Base-by-base conservation (phyloP, 2,888 invertebrate species). In the Agrotis exclamationis region DNA sequence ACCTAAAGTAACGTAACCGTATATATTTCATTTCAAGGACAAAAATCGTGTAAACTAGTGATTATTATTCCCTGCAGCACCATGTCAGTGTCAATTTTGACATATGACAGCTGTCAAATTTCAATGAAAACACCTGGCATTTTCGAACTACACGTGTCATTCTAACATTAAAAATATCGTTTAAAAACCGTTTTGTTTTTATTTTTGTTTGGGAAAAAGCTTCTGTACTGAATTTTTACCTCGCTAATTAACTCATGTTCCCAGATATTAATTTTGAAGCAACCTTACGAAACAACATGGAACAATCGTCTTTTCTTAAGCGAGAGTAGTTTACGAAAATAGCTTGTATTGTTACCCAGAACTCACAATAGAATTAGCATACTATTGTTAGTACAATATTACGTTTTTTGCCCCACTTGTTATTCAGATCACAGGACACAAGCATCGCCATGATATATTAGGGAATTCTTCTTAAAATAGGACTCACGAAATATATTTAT, bases 291-390 rank as follows among this genome's bases (percentile, higher is more conserved):
- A 28, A 71, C 22, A n/a, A 45, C 28, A 68, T 44, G 24, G 11
- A 47, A 53, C 11, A 56, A 33, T 50, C 33, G 13, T 70, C 16
- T 50, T 67, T 69, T 73, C 56, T 58, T 47, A 60, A 56, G 60
- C 48, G 45, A 80, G 81, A 86, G 80, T 80, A 78, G 39, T 48
- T 70, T 69, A 70, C 72, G 64, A 76, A 82, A 75, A 77, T 68
- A 70, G 60, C 63, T 71, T 57, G 57, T 28, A 64, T 71, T 62
- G 51, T 28, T 53, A 56, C 75, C 54, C 63, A 39, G 39, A 39
- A 39, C 39, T 39, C 39, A 79, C 63, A 70, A 77, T 74, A 72
- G 60, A 78, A 87, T 86, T 89, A 84, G 80, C 85, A 87, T 87
- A 84, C 63, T 74, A 70, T 80, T 83, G 74, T 74, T 75, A 60